These are phyloP conservation scores for Platyura marginata DNA, from an alignment of 1,140 invertebrate species.

Conservation along the genomic window DNA sequence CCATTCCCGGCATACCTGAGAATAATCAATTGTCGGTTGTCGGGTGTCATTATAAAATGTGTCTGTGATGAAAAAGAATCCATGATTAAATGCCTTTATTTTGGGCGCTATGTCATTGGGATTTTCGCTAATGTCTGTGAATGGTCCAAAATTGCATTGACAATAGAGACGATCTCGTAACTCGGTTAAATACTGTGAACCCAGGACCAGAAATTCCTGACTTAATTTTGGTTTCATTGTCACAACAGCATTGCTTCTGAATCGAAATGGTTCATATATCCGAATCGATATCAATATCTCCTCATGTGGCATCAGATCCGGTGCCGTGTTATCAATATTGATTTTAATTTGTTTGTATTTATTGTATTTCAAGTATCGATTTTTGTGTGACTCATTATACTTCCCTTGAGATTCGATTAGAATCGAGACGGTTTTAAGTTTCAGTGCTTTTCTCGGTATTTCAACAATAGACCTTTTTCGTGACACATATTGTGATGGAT, in stretches of 20 bases:
- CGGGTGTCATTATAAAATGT: constrained; percentile 62
- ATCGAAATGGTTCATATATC: constrained; percentile 17
- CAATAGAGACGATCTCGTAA: constrained; percentile 50
- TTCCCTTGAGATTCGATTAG: neutral
- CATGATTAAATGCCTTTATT: constrained; percentile 34
- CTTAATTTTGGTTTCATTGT: constrained; percentile 26
- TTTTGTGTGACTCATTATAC: neutral
- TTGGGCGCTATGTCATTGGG: constrained; percentile 24
- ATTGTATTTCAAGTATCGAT: neutral
- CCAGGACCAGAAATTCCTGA: constrained; percentile 38
- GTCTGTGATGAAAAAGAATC: constrained; percentile 60
- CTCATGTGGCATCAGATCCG: constrained; percentile 8
- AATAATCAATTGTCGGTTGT: constrained; percentile 35
- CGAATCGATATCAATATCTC: constrained; percentile 19
- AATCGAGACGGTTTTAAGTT: neutral
- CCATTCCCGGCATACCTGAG: constrained; percentile 44
- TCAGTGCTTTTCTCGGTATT: constrained; percentile 1
- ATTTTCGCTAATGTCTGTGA: constrained; percentile 39
- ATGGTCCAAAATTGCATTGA: constrained; percentile 37
- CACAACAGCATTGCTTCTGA: constrained; percentile 3
- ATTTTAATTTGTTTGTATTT: neutral
- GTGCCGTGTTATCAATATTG: neutral
- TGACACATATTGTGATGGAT: neutral
- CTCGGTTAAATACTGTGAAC: constrained; percentile 37
- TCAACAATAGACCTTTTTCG: no score